These are phyloP conservation scores for Microctenopoma stevenorrisi DNA, from an alignment of 2,797 vertebrate genomes.

Conservation along the genomic window DNA sequence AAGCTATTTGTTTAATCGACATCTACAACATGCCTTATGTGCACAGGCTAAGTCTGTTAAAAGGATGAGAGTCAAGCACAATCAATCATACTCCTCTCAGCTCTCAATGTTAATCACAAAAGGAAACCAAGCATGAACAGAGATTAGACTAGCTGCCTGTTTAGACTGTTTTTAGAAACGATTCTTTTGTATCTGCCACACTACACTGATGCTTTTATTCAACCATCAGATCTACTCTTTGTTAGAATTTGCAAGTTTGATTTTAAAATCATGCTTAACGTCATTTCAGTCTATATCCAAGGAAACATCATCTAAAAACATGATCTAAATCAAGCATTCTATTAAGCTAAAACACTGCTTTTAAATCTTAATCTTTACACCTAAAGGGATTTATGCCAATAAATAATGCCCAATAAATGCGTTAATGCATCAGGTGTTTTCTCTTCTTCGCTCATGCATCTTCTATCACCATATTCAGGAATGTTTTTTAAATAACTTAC, in stretches of 20 bases:
- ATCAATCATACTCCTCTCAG: constrained; percentile 58
- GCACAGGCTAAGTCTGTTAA: constrained; percentile 21
- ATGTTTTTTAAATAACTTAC: not conserved
- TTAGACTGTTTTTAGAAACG: constrained; percentile 27
- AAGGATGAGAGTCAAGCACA: constrained; percentile 27
- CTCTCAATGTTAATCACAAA: constrained; percentile 61
- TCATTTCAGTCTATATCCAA: not conserved
- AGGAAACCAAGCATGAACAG: constrained; percentile 50
- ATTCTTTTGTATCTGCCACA: constrained; percentile 17
- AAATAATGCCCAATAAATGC: too few relatives aligned
- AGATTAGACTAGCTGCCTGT: constrained; percentile 13
- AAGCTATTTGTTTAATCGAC: constrained; percentile 14
- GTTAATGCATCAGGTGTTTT: not conserved
- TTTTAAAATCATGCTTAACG: not conserved
- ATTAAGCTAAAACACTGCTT: too few relatives aligned
- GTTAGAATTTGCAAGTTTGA: not conserved
- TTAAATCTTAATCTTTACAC: too few relatives aligned
- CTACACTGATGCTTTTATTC: constrained; percentile 25
- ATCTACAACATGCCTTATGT: constrained; percentile 5
- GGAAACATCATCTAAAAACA: not conserved
- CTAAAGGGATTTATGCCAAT: too few relatives aligned
- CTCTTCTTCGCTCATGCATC: not conserved
- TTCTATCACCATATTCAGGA: constrained; percentile 1
- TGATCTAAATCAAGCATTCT: too few relatives aligned
- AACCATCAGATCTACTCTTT: constrained; percentile 1